These are phyloP conservation scores for Cryptoblepharus egeriae DNA, from an alignment of 2,797 vertebrate species.

Conservation along the genomic window DNA sequence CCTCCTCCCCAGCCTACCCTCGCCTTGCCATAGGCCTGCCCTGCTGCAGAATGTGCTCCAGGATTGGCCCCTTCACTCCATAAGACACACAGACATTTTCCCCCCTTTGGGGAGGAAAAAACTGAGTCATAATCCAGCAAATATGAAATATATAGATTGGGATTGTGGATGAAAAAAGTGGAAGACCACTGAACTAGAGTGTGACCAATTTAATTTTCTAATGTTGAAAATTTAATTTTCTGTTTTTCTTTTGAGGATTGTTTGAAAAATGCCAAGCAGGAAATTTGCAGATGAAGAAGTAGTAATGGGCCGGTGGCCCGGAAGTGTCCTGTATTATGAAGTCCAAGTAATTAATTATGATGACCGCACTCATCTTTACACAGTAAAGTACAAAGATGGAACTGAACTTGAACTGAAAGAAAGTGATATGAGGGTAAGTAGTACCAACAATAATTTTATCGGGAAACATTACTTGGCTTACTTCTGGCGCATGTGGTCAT, in stretches of 20 bases:
- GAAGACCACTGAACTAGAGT: too few relatives aligned
- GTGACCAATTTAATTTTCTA: not conserved
- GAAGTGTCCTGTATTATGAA: slow-evolving; percentile 94
- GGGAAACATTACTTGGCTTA: not conserved
- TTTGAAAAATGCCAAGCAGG: slow-evolving; percentile 83
- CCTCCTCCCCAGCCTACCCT: too few relatives aligned
- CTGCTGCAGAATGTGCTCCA: too few relatives aligned
- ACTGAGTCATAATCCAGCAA: too few relatives aligned
- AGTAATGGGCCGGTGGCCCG: slow-evolving; percentile 98
- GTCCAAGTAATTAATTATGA: slow-evolving; percentile 87
- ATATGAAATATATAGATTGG: too few relatives aligned
- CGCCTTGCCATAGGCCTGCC: too few relatives aligned
- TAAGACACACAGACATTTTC: too few relatives aligned
- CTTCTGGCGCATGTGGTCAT: not conserved
- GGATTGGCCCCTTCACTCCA: too few relatives aligned
- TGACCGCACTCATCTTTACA: slow-evolving; percentile 84
- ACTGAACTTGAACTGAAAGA: slow-evolving; percentile 93
- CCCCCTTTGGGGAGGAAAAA: too few relatives aligned
- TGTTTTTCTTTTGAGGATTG: slow-evolving; percentile 30
- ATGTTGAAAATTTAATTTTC: rapidly evolving
- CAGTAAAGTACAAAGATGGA: slow-evolving; percentile 95
- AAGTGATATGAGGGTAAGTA: slow-evolving; percentile 88
- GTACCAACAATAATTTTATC: not conserved
- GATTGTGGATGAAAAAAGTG: too few relatives aligned
- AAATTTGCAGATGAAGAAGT: slow-evolving; percentile 87